Base-by-base conservation (phyloP, 2,113 vertebrate species). In the Ancistrus triradiatus region DNA sequence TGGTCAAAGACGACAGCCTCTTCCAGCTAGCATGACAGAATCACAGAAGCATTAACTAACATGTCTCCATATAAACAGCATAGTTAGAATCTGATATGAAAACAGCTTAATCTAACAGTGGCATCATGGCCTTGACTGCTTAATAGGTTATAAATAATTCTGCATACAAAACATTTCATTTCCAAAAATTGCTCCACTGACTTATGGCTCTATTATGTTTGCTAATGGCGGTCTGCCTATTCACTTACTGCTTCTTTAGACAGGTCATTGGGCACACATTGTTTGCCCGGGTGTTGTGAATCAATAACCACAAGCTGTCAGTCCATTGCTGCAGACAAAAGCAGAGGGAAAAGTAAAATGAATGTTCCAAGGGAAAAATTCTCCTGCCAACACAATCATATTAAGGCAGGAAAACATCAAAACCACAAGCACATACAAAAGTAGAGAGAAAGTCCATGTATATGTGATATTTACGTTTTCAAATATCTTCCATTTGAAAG, bases 231-330 rank as follows among this genome's bases (percentile, higher is more conserved):
- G 35, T 63, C 18, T 19, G 44, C 5, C 38, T 42, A 42, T 42
- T 42, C 44, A 90, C 94, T 97, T 85, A 98, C 96, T 98, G 95
- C 86, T 99, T 99, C 78, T 93, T 97, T 69, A 99, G 91, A 84
- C 93, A 97, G 1, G 96, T 98, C 94, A 95, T 99, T 3, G 94
- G 95, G 78, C 95, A 97, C 77, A 99, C 94, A 1, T 94, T 99
- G 89, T 98, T 98, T 74, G 95, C 93, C 81, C 94, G 93, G 62
- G 95, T 93, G 81, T 99, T 99, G 81, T 95, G 93, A 79, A 95
- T 98, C 81, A 97, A 90, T 55, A 94, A 91, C 81, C 88, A 86
- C 81, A 98, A 86, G 56, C 96, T 94, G 77, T 95, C 96, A 10
- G 91, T 90, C 96, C 96, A 98, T 83, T 93, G 91, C 96, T 99